Base-by-base conservation (phyloP, 2,113 vertebrate genomes). In the Gambusia holbrooki region DNA sequence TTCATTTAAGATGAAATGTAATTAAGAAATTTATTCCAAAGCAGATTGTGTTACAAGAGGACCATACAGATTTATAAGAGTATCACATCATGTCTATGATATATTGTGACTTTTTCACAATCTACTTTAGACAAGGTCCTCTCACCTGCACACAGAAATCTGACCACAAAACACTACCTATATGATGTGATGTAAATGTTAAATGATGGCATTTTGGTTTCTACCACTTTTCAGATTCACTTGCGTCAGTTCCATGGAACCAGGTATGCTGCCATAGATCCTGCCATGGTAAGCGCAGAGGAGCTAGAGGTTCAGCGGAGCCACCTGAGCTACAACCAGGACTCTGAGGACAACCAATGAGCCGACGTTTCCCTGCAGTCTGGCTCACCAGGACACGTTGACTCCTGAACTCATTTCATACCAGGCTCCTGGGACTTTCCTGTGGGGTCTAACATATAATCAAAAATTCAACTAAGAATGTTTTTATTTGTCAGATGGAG, bases 221-320 rank as follows among this genome's bases (percentile, higher is more conserved):
- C 3, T 62, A 1, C 7, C 48, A 19, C 1, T 62, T n/a, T 3
- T 1, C 89, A 99, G 98, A 98, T 99, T 82, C 98, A 99, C 60
- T 80, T 99, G 69, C 96, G 97, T 15, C 98, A 99, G 86, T 99
- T 99, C 90, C 98, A 98, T 0, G 97, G 98, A 29, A 99, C 97
- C 10, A 93, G 96, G 6, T 97, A 97, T 0, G 96, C 98, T 0
- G 97, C 98, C 76, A 98, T 99, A 4, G 97, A 96, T 79, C 96
- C 97, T 0, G 94, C 95, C 27, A 98, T 98, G 97, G 94, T 99
- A 76, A 98, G 95, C 0, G 94, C 96, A 0, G 97, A 99, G 87
- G 97, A 99, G 82, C 94, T 98, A 19, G 96, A 98, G 84, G 96
- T 97, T 19, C 97, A 98, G 70, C 96, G 95, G 81, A 91, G 92